Conservation (phyloP, 37 sponge, comb jelly and placozoan genomes). For the Cliona cf. orientalis region DNA sequence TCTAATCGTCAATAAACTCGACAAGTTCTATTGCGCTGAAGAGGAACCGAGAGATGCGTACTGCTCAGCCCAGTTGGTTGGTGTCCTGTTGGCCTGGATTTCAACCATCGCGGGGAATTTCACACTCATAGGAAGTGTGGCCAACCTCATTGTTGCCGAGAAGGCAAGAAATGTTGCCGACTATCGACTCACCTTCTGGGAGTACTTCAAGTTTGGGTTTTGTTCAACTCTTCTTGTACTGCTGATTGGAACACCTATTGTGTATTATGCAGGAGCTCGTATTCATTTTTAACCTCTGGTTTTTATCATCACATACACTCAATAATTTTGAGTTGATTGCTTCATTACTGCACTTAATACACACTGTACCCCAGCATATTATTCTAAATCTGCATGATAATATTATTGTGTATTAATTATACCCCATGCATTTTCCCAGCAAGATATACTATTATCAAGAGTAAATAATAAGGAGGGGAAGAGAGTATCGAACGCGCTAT, state of each 20-base stretch:
- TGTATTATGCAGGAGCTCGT: constrained; percentile 60
- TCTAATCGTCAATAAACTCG: constrained; percentile 63
- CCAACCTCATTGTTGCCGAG: constrained; percentile 92
- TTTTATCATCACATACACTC: background rate
- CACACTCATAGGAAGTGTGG: constrained; percentile 89
- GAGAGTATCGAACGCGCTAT: too few species aligned
- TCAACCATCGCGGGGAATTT: constrained; percentile 90
- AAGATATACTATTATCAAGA: too few species aligned
- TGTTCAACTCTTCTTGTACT: constrained; percentile 77
- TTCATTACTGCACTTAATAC: too few species aligned
- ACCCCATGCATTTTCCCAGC: too few species aligned
- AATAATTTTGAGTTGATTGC: background rate
- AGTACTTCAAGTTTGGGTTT: constrained; percentile 83
- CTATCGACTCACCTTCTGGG: constrained; percentile 70
- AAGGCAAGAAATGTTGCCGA: constrained; percentile 63
- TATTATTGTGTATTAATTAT: too few species aligned
- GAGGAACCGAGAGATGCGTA: too few species aligned
- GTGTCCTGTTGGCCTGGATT: constrained; percentile 83
- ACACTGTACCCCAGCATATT: too few species aligned
- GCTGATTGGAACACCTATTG: constrained; percentile 69
- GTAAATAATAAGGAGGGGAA: too few species aligned
- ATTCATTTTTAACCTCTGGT: background rate
- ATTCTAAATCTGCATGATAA: too few species aligned
- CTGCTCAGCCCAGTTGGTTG: constrained; percentile 38
- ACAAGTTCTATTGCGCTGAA: constrained; percentile 42